Conservation (phyloP, 2,888 invertebrate genomes). For the Eremobia ochroleuca region DNA sequence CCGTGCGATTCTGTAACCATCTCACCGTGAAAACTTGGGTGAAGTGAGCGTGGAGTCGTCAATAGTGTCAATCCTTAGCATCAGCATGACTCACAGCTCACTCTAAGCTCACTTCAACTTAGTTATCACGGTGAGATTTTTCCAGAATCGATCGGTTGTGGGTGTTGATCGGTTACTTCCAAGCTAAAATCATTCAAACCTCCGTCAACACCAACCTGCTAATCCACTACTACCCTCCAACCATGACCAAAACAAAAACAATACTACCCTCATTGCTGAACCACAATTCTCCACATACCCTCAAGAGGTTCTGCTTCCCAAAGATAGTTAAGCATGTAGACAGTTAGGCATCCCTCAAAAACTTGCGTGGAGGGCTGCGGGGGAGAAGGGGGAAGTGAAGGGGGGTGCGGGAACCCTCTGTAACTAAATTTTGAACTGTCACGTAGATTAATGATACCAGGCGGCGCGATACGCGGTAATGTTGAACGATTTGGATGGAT, state of each 20-base stretch:
- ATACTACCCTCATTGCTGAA: slow-evolving; percentile 1
- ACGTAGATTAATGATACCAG: slow-evolving; percentile 91
- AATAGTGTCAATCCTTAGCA: no score
- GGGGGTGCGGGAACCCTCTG: slow-evolving; percentile 85
- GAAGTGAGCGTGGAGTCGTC: no score
- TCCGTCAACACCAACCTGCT: not conserved
- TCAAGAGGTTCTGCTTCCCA: slow-evolving; percentile 40
- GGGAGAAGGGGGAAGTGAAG: slow-evolving; percentile 59
- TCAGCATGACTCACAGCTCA: no score
- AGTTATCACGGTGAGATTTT: no score
- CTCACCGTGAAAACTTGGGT: no score
- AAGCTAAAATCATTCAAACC: not conserved
- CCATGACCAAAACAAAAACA: slow-evolving; percentile 32
- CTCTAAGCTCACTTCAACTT: no score
- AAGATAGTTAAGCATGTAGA: slow-evolving; percentile 62
- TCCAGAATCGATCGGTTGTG: no score
- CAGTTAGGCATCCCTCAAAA: slow-evolving; percentile 84
- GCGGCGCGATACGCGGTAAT: slow-evolving; percentile 91
- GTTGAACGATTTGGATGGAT: slow-evolving; percentile 86
- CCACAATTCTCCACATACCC: slow-evolving; percentile 26
- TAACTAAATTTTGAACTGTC: slow-evolving; percentile 92
- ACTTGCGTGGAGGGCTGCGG: slow-evolving; percentile 77
- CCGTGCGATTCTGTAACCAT: no score
- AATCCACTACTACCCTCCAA: slow-evolving; percentile 28
- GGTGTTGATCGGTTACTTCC: no score